Percentiles rank a stretch among this genome's conserved stretches.
Conservation (phyloP, 2,888 invertebrate species). For the Hypselothyrea guttata region DNA sequence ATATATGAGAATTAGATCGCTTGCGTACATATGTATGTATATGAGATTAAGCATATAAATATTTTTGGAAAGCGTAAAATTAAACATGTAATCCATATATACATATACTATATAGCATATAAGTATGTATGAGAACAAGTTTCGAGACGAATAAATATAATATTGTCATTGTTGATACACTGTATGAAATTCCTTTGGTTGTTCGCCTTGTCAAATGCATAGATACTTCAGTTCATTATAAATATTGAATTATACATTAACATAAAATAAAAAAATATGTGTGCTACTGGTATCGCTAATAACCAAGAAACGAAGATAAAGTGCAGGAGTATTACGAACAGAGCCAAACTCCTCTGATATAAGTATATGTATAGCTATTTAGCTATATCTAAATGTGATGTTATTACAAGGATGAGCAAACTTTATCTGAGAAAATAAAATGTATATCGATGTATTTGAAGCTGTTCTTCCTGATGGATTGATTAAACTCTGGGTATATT, state of each 20-base stretch:
- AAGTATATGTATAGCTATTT: slow-evolving; percentile 45
- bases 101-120: slow-evolving; percentile 23
- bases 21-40: slow-evolving; percentile 45
- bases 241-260: slow-evolving; percentile 13
- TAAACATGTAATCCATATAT: slow-evolving; percentile 13
- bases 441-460: too few species aligned
- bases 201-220: slow-evolving; percentile 38
- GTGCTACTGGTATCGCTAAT: slow-evolving; percentile 50
- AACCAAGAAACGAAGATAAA: too few species aligned
- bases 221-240: slow-evolving; percentile 35
- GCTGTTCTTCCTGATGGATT: too few species aligned
- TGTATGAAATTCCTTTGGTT: slow-evolving; percentile 34
- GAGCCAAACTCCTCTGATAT: slow-evolving; percentile 35
- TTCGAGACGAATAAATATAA: slow-evolving; percentile 13
- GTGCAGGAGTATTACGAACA: not conserved
- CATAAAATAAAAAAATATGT: slow-evolving; percentile 39
- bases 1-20: slow-evolving; percentile 41
- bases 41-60: slow-evolving; percentile 39
- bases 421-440: slow-evolving; percentile 78
- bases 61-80: slow-evolving; percentile 55
- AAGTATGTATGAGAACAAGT: too few species aligned
- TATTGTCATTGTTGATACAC: slow-evolving; percentile 49
- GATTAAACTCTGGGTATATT: too few species aligned
- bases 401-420: slow-evolving; percentile 64
- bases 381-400: slow-evolving; percentile 65